These are phyloP conservation scores for Nebria brevicollis DNA, from an alignment of 2,888 invertebrate genomes.

Conservation along the genomic window DNA sequence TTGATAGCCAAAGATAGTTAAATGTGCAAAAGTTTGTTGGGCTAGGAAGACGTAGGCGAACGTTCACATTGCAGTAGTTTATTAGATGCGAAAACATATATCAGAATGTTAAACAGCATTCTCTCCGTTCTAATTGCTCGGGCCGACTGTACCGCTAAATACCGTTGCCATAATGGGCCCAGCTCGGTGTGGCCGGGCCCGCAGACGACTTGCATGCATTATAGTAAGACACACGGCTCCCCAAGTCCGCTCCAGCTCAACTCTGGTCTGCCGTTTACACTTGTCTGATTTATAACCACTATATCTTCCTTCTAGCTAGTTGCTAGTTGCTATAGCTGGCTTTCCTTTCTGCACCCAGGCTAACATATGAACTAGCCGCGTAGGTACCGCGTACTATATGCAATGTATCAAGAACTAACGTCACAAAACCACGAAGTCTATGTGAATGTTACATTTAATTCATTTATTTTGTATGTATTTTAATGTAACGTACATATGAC, in stretches of 20 bases:
- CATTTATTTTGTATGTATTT: too few species aligned
- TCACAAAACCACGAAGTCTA: background rate
- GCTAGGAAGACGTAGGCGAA: background rate
- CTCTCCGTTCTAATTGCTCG: slow-evolving; percentile 53
- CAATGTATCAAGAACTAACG: background rate
- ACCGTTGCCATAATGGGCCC: slow-evolving; percentile 20
- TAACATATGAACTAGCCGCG: background rate
- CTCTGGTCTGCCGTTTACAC: slow-evolving; percentile 56
- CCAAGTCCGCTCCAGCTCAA: slow-evolving; percentile 49
- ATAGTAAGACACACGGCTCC: slow-evolving; percentile 53
- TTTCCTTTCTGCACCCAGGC: background rate
- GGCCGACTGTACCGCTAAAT: slow-evolving; percentile 48
- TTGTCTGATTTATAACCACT: slow-evolving; percentile 49
- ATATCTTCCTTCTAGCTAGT: slow-evolving; percentile 14
- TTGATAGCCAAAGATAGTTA: too few species aligned
- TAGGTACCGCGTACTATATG: background rate
- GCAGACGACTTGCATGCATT: slow-evolving; percentile 53
- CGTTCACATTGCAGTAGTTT: slow-evolving; percentile 12
- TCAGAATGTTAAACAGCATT: slow-evolving; percentile 56
- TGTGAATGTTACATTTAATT: too few species aligned
- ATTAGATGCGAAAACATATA: slow-evolving; percentile 53
- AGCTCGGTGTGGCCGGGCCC: background rate
- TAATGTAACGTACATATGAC: background rate
- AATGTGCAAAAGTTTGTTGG: background rate
- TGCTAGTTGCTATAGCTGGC: background rate